Conservation (phyloP, 2,797 vertebrate species). For the Chloroceryle inda region DNA sequence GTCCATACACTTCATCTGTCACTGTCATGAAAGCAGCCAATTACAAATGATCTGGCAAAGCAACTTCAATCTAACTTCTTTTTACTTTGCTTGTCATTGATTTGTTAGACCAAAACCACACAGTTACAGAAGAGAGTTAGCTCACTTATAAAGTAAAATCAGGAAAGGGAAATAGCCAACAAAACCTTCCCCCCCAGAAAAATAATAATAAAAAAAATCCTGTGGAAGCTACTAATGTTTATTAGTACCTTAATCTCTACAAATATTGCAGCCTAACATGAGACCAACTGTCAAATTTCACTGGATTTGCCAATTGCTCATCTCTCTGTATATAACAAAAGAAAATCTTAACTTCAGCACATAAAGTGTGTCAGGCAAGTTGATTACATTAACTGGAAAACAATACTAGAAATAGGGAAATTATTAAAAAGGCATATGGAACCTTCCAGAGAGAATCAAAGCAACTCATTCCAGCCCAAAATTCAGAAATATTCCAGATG, state of each 20-base stretch:
- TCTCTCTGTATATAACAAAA: not conserved
- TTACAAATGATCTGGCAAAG: conserved; percentile 17
- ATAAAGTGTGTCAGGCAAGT: not conserved
- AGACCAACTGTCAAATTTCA: not conserved
- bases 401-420: not conserved
- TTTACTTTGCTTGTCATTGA: not conserved
- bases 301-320: not conserved
- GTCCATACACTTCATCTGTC: not conserved
- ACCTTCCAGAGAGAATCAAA: not conserved
- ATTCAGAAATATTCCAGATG: not conserved
- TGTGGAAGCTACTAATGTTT: not conserved
- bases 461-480: not conserved
- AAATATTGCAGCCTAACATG: not conserved
- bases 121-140: not conserved
- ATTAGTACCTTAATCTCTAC: not conserved
- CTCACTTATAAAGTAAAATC: not conserved
- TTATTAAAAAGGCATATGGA: not conserved
- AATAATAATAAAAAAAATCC: not conserved
- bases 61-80: not conserved
- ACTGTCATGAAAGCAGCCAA: not conserved
- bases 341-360: not conserved
- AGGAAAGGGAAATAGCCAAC: not conserved
- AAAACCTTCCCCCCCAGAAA: not conserved
- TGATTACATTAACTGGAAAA: not conserved
- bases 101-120: not conserved